Base-by-base conservation (phyloP, 2,113 vertebrate species). In the Vanacampus margaritifer region DNA sequence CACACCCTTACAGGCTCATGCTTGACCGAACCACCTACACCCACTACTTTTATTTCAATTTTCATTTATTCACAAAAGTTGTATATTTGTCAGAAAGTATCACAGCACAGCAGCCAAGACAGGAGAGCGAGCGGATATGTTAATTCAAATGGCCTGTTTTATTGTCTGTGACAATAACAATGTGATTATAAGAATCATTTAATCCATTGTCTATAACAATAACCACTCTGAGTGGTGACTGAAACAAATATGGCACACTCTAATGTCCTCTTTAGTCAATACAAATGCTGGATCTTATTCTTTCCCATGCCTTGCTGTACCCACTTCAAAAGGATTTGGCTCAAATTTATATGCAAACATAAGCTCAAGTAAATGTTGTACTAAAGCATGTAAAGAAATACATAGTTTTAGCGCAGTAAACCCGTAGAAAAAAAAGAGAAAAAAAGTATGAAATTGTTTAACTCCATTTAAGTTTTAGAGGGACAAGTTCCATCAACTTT, bases 241-340 rank as follows among this genome's bases (percentile, higher is more conserved):
- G 67, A 77, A 67, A 53, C 46, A 51, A 50, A 62, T 62, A 43
- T n/a, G 5, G 37, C 60, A 65, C n/a, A 65, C 57, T 26, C 41
- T 32, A 26, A 51, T 46, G 64, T 39, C 62, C 66, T 67, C 28
- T 59, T 23, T 59, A 59, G 41, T 72, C 37, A 24, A 59, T 54
- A 11, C 37, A 64, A 6, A 19, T 13, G 60, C 51, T 66, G 67
- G 36, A 57, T 46, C 65, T 53, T 17, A 53, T 41, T 53, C 12
- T 39, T 37, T n/a, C 46, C 46, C 59, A n/a, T 41, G 56, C 72
- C 54, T 71, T 39, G 45, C 48, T 14, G 17, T 14, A 39, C 64
- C 39, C 14, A 1, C 64, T 35, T 36, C 13, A 24, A 45, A 26
- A 11, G 23, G 51, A 54, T 54, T 14, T 54, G 13, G 4, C 24